Percentiles rank a stretch among this genome's conserved stretches.
Conservation (phyloP, 2,113 vertebrate genomes). For the Cynoglossus semilaevis region DNA sequence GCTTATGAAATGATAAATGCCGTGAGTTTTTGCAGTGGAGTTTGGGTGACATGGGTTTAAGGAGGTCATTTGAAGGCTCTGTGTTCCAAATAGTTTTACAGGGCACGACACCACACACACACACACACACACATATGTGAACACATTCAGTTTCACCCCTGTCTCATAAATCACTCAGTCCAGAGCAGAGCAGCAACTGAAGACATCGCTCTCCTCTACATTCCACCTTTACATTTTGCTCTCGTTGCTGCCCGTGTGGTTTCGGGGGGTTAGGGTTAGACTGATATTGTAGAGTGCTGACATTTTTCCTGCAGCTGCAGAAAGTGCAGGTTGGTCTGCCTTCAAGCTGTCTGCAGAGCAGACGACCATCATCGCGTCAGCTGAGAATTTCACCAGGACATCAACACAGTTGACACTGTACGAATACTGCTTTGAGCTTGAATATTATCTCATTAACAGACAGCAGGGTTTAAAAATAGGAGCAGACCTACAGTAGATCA, state of each 20-base stretch:
- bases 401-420: conserved; percentile 28
- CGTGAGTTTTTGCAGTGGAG: neutral
- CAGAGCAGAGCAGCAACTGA: conserved; percentile 32
- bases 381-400: conserved; percentile 56
- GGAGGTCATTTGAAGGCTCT: conserved; percentile 12
- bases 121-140: neutral
- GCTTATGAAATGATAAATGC: neutral
- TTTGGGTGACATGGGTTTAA: conserved; percentile 32
- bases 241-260: conserved; percentile 43
- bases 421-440: too few relatives aligned
- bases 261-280: conserved; percentile 28
- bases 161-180: conserved; percentile 14
- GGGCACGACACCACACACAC: neutral
- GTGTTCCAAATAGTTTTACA: neutral
- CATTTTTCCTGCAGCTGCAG: conserved; percentile 19
- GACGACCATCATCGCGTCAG: conserved; percentile 17
- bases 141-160: conserved; percentile 8
- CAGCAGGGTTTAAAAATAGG: too few relatives aligned
- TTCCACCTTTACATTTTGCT: conserved; percentile 35
- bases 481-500: too few relatives aligned
- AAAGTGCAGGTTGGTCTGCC: conserved; percentile 19
- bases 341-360: conserved; percentile 10
- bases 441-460: too few relatives aligned
- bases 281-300: conserved; percentile 60
- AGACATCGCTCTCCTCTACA: conserved; percentile 31